Base-by-base conservation (phyloP, 2,888 invertebrate genomes). In the Cabera pusaria region DNA sequence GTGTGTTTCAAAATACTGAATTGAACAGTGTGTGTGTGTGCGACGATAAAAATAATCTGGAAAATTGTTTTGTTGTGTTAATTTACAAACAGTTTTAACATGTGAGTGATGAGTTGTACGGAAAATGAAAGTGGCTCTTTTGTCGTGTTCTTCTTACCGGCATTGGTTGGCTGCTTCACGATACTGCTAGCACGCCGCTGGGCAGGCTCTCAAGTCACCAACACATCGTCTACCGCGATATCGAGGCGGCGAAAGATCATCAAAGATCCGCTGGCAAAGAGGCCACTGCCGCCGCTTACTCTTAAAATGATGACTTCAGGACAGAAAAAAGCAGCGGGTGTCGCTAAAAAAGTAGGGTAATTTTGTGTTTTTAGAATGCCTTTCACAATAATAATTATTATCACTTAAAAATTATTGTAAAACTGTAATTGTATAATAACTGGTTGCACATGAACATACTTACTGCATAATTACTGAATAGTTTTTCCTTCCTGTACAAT, bases 41-140 rank as follows among this genome's bases (percentile, higher is more conserved):
- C 37, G 38, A 33, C 21, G 26, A 38, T 26, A 22, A 26, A 36
- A 44, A 24, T 31, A 28, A 36, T 33, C 31, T 19, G n/a, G 6
- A 21, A 28, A 33, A 51, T 45, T 53, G 40, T 38, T 65, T 71
- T 74, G 72, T 84, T 78, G 85, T 75, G 73, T 65, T 63, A 60
- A 49, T 60, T 67, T 62, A 58, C 33, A 61, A 73, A 76, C 56
- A 75, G n/a, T 72, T 83, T 82, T 84, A 86, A 83, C 85, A 88
- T 89, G 87, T 87, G 70, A 89, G 89, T 88, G 83, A 87, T 88
- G 88, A 89, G 84, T 90, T 87, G 87, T 88, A 88, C 87, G 80
- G 85, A 87, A 82, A 84, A 80, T 90, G 90, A 79, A 76, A 90
- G 72, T 88, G 90, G 78, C 63, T 85, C 88, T 78, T 86, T 86